Evolutionary conservation across 1,140 invertebrate species (phyloP).

Genomic region (Achroia grisella): DNA sequence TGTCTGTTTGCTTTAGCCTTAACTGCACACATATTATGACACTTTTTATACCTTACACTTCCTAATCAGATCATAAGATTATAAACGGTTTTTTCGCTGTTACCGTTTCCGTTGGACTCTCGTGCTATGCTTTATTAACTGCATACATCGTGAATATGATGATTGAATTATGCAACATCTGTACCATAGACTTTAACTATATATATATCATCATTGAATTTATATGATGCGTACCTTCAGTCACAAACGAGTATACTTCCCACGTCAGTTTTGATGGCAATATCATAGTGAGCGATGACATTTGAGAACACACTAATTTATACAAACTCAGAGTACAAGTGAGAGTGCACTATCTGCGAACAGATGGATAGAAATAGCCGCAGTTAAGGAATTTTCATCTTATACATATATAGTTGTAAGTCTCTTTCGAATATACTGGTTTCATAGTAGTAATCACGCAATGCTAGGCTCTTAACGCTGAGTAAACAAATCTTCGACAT

Average conservation of each 20-base stretch:
- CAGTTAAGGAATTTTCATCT: slow-evolving; percentile 24
- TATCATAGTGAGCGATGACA: slow-evolving; percentile 67
- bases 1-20: slow-evolving; percentile 33
- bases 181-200: slow-evolving; percentile 28
- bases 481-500: slow-evolving; percentile 69
- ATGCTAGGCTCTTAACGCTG: slow-evolving; percentile 48
- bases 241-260: slow-evolving; percentile 69
- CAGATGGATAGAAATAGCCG: slow-evolving; percentile 18
- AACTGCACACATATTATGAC: slow-evolving; percentile 41
- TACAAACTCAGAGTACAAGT: slow-evolving; percentile 33
- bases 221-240: slow-evolving; percentile 43
- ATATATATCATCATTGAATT: slow-evolving; percentile 66
- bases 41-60: slow-evolving; percentile 21
- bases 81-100: slow-evolving; percentile 7
- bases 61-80: slow-evolving; percentile 4
- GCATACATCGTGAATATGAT: slow-evolving; percentile 34
- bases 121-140: slow-evolving; percentile 3
- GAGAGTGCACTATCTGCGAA: slow-evolving; percentile 35
- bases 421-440: slow-evolving; percentile 38
- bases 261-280: slow-evolving; percentile 67
- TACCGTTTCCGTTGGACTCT: slow-evolving; percentile 9
- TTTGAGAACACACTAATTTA: slow-evolving; percentile 62
- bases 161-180: slow-evolving; percentile 59
- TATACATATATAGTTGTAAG: slow-evolving; percentile 37
- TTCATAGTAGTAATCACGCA: slow-evolving; percentile 42